Evolutionary conservation across 1,140 invertebrate genomes (phyloP).

Genomic region (Drosophila subobscura): DNA sequence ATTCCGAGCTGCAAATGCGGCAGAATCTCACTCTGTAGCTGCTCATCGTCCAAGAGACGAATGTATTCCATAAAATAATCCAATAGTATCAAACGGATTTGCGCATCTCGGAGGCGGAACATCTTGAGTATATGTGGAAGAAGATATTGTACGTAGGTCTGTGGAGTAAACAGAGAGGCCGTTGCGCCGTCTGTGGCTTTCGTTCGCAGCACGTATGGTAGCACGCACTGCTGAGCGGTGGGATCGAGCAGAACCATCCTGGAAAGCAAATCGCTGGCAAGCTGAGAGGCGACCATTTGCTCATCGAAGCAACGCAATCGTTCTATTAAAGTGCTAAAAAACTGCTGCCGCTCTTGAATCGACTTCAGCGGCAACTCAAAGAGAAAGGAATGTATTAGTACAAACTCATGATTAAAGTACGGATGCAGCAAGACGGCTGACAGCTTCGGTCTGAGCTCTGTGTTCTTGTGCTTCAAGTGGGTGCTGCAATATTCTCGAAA

Average conservation of each 20-base stretch:
- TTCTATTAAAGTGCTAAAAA: constrained; percentile 88
- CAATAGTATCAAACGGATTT: constrained; percentile 88
- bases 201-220: constrained; percentile 90
- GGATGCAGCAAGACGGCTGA: constrained; percentile 87
- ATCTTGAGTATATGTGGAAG: constrained; percentile 90
- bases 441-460: constrained; percentile 86
- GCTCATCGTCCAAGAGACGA: constrained; percentile 88
- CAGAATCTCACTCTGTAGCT: constrained; percentile 88
- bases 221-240: constrained; percentile 89
- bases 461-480: constrained; percentile 86
- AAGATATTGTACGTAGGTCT: constrained; percentile 88
- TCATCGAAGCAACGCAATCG: constrained; percentile 89
- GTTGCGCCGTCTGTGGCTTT: constrained; percentile 84
- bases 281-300: constrained; percentile 90
- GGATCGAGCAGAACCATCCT: constrained; percentile 92
- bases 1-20: constrained; percentile 92
- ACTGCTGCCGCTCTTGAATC: constrained; percentile 89
- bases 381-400: constrained; percentile 91
- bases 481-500: constrained; percentile 88
- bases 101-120: constrained; percentile 90
- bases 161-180: constrained; percentile 85
- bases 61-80: constrained; percentile 89
- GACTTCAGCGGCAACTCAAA: constrained; percentile 91
- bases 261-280: constrained; percentile 90
- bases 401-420: constrained; percentile 93